A percentile compares a stretch with the other conserved stretches of the same genome.
Evolutionary conservation across 1,140 invertebrate species (phyloP).

Genomic region (Eufriesea mexicana): DNA sequence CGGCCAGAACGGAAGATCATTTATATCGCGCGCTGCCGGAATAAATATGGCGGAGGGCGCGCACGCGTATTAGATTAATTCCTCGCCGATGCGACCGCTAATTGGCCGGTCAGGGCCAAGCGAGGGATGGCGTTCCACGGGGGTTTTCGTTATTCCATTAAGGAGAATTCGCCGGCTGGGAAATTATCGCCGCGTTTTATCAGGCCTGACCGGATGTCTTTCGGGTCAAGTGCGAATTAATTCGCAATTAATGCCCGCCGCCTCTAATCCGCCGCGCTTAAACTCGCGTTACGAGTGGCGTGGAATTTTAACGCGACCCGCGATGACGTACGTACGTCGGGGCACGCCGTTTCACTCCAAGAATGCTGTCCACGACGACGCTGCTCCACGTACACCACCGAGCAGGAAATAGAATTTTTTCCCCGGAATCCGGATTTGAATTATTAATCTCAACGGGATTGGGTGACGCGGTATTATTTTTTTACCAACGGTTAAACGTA

Average conservation of each 20-base stretch:
- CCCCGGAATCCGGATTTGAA: background rate
- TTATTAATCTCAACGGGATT: background rate
- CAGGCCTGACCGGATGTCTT: conserved; percentile 24
- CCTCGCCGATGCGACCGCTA: conserved; percentile 26
- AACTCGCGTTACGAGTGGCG: conserved; percentile 24
- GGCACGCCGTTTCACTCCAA: background rate
- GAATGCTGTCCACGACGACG: too few species aligned
- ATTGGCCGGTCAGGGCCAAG: background rate
- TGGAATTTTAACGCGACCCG: conserved; percentile 15
- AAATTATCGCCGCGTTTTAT: conserved; percentile 35
- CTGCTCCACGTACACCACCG: too few species aligned
- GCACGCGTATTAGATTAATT: conserved; percentile 33
- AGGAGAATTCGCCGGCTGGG: background rate
- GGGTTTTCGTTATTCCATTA: conserved; percentile 47
- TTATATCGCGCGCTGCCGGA: background rate
- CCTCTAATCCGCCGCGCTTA: conserved; percentile 26
- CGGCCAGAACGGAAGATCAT: background rate
- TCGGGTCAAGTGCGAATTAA: conserved; percentile 42
- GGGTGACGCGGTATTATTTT: too few species aligned
- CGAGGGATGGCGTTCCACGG: too few species aligned
- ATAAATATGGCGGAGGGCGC: background rate
- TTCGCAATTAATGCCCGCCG: conserved; percentile 34
- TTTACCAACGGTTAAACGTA: too few species aligned
- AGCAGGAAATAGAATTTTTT: background rate
- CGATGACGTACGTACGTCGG: background rate